A percentile compares a stretch with the other conserved stretches of the same genome.
Evolutionary conservation across 2,113 vertebrate species (phyloP).

Genomic region (Suncus etruscus): DNA sequence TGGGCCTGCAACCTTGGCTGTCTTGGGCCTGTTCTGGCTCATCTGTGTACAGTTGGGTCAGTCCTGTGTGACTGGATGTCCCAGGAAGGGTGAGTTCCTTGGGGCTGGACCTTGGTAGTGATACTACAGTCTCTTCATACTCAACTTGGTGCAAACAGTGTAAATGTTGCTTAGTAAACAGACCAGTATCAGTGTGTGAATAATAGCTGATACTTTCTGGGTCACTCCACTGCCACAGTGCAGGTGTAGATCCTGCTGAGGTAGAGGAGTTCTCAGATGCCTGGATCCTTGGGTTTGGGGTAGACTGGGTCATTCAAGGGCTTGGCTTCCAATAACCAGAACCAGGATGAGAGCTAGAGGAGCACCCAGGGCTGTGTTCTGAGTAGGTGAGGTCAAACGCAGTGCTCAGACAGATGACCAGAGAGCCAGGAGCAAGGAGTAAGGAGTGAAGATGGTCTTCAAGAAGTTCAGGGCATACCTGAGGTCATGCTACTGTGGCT

Average conservation of each 20-base stretch:
- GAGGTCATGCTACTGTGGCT: background rate
- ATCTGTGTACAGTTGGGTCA: background rate
- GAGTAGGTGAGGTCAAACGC: background rate
- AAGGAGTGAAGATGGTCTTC: background rate
- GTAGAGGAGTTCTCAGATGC: background rate
- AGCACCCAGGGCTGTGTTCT: background rate
- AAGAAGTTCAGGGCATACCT: background rate
- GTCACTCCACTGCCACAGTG: background rate
- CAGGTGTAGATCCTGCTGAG: background rate
- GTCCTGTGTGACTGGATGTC: background rate
- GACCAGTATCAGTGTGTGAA: background rate
- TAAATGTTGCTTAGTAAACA: background rate
- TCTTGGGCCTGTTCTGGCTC: background rate
- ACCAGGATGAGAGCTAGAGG: background rate
- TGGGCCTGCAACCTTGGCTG: background rate
- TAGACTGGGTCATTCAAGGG: no score
- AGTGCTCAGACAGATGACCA: background rate
- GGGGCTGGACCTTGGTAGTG: no score
- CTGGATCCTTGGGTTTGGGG: no score
- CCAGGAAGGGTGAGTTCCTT: no score
- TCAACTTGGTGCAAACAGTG: background rate
- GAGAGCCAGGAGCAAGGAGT: background rate
- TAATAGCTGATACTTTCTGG: background rate
- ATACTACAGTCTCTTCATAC: no score
- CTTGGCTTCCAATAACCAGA: background rate